phyloP scores from a whole-genome alignment of 1,140 invertebrate species.

The Caerostris extrusa region DNA sequence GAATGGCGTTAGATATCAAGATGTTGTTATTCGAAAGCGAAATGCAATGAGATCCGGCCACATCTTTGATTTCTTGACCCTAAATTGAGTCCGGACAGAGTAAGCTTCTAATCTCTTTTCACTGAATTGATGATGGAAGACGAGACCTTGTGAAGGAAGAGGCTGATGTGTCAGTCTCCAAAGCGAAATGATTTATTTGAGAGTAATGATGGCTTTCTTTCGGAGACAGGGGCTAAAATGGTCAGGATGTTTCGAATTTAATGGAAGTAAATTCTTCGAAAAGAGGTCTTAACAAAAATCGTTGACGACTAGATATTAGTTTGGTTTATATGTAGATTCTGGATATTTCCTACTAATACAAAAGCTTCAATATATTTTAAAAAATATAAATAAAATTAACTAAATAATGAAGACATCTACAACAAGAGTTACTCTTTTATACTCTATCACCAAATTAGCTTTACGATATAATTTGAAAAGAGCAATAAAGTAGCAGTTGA shows the following conservation, averaged over 20 bases:
- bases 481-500: too few relatives aligned
- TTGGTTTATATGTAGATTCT: background rate
- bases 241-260: background rate
- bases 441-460: too few relatives aligned
- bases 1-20: background rate
- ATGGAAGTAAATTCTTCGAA: background rate
- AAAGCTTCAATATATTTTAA: too few relatives aligned
- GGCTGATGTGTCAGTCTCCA: too few relatives aligned
- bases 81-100: conserved; percentile 13
- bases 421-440: too few relatives aligned
- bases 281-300: background rate
- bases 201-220: conserved; percentile 21
- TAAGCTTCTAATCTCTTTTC: background rate
- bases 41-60: background rate
- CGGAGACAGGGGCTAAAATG: background rate
- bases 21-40: background rate
- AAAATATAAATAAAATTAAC: too few relatives aligned
- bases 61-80: conserved; percentile 29
- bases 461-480: too few relatives aligned
- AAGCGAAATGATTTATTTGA: conserved; percentile 5
- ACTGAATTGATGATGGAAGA: background rate
- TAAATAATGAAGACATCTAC: too few relatives aligned
- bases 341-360: too few relatives aligned
- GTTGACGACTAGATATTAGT: background rate
- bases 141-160: background rate